Evolutionary conservation across 2,113 vertebrate genomes (phyloP).

Genomic region (Oncorhynchus nerka): DNA sequence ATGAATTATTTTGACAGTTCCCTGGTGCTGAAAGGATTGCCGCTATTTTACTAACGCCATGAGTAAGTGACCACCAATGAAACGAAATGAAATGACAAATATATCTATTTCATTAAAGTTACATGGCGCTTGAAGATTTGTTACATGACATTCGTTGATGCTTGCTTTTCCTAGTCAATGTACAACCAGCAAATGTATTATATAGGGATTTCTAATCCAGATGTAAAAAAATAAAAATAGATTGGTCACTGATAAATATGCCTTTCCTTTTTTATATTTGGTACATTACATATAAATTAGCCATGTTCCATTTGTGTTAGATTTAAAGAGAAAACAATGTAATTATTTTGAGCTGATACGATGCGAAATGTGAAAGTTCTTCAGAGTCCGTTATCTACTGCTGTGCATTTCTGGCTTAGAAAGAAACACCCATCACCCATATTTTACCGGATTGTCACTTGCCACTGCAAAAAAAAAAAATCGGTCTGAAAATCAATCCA

Average conservation of each 20-base stretch:
- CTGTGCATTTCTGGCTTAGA: background rate
- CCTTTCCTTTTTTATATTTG: too few species aligned
- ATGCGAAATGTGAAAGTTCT: background rate
- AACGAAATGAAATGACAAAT: background rate
- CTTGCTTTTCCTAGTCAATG: too few species aligned
- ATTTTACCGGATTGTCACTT: background rate
- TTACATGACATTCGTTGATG: too few species aligned
- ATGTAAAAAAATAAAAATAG: too few species aligned
- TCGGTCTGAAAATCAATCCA: background rate
- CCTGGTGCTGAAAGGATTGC: background rate
- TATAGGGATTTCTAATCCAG: background rate
- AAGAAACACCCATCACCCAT: background rate
- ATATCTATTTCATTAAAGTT: background rate
- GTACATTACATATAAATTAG: background rate
- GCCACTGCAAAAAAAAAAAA: background rate
- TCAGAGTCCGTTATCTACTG: background rate
- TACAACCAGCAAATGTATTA: too few species aligned
- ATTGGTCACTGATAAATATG: too few species aligned
- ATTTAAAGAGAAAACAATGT: background rate
- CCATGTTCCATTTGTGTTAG: background rate
- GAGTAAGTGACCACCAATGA: background rate
- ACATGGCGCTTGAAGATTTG: background rate
- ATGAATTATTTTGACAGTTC: background rate
- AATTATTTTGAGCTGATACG: background rate
- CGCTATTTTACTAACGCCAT: background rate